These are phyloP conservation scores for Malurus splendens DNA, from an alignment of 2,797 vertebrate species.

Conservation along the genomic window DNA sequence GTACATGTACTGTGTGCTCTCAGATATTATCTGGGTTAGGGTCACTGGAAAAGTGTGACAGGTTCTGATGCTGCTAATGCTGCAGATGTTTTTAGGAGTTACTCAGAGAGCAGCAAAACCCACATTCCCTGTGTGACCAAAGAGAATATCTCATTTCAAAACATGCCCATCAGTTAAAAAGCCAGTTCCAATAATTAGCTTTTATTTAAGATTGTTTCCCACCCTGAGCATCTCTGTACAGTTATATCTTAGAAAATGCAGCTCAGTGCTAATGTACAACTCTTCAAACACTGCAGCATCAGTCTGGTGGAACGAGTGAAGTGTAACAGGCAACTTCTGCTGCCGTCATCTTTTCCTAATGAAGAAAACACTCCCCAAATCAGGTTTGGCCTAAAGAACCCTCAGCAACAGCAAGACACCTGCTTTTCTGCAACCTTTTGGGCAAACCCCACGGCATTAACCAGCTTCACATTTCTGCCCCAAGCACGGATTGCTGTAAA, in stretches of 20 bases:
- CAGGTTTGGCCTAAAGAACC: neutral
- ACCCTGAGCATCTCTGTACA: slow-evolving; percentile 11
- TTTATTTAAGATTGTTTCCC: slow-evolving; percentile 22
- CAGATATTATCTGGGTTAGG: neutral
- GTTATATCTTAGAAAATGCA: neutral
- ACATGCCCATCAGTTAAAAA: neutral
- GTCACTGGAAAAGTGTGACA: neutral
- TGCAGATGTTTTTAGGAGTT: neutral
- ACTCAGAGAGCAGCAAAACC: neutral
- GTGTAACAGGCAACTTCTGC: neutral
- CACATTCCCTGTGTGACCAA: neutral
- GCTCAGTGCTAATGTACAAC: neutral
- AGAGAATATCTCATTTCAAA: slow-evolving; percentile 22
- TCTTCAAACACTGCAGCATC: neutral
- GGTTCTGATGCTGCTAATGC: neutral
- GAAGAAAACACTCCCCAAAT: neutral
- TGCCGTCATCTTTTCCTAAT: neutral
- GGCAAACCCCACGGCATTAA: neutral
- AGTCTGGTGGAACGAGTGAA: neutral
- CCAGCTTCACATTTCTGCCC: neutral
- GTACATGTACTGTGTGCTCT: neutral
- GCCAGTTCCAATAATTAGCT: neutral
- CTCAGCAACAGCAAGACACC: neutral
- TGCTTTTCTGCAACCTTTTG: neutral
- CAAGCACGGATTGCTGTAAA: accelerated